Evolutionary conservation across 2,113 vertebrate genomes (phyloP).

Genomic region (Ibidorhyncha struthersii): DNA sequence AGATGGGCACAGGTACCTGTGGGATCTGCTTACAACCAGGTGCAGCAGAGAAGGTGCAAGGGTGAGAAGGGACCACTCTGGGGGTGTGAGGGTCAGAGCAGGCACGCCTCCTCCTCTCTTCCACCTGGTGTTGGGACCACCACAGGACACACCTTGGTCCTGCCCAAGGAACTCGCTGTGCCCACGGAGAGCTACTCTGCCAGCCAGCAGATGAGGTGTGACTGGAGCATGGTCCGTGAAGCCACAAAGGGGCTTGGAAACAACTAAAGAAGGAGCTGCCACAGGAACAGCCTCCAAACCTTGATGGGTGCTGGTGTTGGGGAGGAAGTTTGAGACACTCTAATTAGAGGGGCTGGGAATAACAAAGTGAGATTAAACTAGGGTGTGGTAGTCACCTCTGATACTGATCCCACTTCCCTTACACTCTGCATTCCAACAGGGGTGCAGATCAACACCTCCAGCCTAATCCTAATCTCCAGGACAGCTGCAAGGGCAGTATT

Average conservation of each 20-base stretch:
- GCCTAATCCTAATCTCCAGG: conserved; percentile 49
- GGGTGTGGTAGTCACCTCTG: not conserved
- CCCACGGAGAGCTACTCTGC: not conserved
- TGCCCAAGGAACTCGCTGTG: not conserved
- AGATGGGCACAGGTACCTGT: conserved; percentile 61
- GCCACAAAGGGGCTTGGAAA: not conserved
- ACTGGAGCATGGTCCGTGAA: accelerated
- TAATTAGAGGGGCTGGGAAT: not conserved
- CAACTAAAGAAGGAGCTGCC: not conserved
- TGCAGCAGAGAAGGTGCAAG: not conserved
- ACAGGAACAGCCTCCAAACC: not conserved
- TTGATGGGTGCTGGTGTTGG: not conserved
- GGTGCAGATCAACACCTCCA: conserved; percentile 36
- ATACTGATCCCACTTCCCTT: not conserved
- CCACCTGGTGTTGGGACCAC: not conserved
- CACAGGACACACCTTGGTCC: not conserved
- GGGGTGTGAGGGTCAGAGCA: not conserved
- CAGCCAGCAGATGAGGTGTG: not conserved
- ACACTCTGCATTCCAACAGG: conserved; percentile 33
- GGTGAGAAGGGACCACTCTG: not conserved
- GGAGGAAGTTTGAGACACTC: not conserved
- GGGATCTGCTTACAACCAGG: not conserved
- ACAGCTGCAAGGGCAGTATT: conserved; percentile 48
- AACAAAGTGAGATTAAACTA: not conserved
- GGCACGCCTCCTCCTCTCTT: not conserved